Evolutionary conservation across 2,888 invertebrate genomes (phyloP).

Genomic region (Torymus auratus): DNA sequence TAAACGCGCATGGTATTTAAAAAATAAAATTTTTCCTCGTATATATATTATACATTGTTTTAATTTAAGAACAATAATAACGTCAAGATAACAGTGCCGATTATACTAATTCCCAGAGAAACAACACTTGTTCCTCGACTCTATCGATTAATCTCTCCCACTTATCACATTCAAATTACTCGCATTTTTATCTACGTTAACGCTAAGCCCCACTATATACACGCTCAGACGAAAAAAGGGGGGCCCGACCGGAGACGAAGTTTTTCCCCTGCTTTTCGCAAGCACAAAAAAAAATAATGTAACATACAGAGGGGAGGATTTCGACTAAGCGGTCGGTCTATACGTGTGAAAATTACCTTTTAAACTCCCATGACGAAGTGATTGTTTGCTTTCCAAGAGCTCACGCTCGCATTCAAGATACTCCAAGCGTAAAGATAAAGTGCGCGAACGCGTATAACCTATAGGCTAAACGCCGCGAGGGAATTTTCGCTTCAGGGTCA

Average conservation of each 20-base stretch:
- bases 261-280: slow-evolving; percentile 13
- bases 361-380: slow-evolving; percentile 44
- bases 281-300: slow-evolving; percentile 22
- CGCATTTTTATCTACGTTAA: background rate
- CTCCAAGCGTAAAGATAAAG: slow-evolving; percentile 40
- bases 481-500: slow-evolving; percentile 29
- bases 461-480: slow-evolving; percentile 2
- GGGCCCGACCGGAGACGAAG: background rate
- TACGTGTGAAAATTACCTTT: slow-evolving; percentile 49
- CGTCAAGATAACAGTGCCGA: too few species aligned
- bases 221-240: slow-evolving; percentile 5
- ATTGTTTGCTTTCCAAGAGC: slow-evolving; percentile 47
- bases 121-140: too few species aligned
- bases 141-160: background rate
- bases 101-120: too few species aligned
- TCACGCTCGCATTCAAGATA: slow-evolving; percentile 29
- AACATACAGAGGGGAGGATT: background rate
- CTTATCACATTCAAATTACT: slow-evolving; percentile 5
- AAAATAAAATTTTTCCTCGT: too few species aligned
- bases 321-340: slow-evolving; percentile 5
- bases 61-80: too few species aligned
- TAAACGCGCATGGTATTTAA: too few species aligned
- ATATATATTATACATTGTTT: too few species aligned
- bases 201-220: background rate
- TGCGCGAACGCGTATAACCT: slow-evolving; percentile 12